Base-by-base conservation (phyloP, 2,113 vertebrate genomes). In the Vidua macroura region DNA sequence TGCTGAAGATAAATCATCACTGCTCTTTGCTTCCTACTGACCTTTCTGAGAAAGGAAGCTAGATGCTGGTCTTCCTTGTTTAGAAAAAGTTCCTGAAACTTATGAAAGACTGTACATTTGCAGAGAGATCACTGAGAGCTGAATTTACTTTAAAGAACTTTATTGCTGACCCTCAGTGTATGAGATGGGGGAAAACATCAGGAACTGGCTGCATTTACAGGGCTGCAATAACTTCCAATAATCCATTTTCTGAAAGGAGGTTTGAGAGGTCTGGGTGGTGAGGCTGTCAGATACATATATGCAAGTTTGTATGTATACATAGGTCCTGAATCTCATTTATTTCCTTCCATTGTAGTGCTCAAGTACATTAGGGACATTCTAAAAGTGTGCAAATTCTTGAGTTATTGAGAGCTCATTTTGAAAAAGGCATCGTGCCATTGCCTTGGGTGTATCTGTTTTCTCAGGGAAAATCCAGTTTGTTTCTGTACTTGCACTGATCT, bases 321-420 rank as follows among this genome's bases (percentile, higher is more conserved):
- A 23, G 30, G 24, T 75, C 18, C 13, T 1, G 4, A 52, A 22
- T 88, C 35, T 86, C 16, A 22, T 75, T 70, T 56, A 11, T 41
- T 80, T 75, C 39, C 52, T 70, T 77, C 83, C 39, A 8, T 10
- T 63, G 53, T 22, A 19, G 27, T 16, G 14, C 56, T 43, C 46
- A 37, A n/a, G n/a, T 37, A 56, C 0, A 0, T 48, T 11, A 4
- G 35, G 39, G 30, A 23, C 49, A 10, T 44, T n/a, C 49, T 51
- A n/a, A 60, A 89, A 84, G 14, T 31, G 14, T 56, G 22, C 44
- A 44, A 62, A 33, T 69, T 66, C 53, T 75, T 66, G 46, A 58
- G 44, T 3, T 62, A 46, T 63, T 56, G 37, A 53, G 58, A 76
- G 11, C 23, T 76, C 10, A 6, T 69, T 76, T 73, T 73, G 70